These are phyloP conservation scores for Cheilosia soror DNA, from an alignment of 2,888 invertebrate genomes.

Conservation along the genomic window DNA sequence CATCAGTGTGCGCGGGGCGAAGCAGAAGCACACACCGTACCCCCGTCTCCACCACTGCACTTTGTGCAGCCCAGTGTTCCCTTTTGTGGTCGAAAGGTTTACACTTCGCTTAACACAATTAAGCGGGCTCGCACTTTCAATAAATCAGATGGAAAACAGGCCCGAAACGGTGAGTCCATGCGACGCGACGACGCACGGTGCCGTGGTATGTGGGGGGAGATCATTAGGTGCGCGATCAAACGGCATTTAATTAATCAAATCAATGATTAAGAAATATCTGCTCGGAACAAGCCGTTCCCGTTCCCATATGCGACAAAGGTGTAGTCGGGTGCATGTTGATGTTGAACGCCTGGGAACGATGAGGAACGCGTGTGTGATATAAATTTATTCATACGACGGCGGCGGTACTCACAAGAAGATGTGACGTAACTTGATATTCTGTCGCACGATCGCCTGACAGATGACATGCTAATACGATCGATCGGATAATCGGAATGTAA, in stretches of 20 bases:
- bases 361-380: constrained; percentile 49
- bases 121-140: constrained; percentile 65
- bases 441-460: constrained; percentile 55
- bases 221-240: constrained; percentile 69
- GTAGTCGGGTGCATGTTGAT: constrained; percentile 18
- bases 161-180: not conserved
- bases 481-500: constrained; percentile 58
- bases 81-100: constrained; percentile 58
- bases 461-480: constrained; percentile 52
- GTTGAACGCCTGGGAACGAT: no score
- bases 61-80: constrained; percentile 19
- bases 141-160: constrained; percentile 64
- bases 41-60: constrained; percentile 2
- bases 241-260: constrained; percentile 73
- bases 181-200: not conserved
- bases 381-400: constrained; percentile 47
- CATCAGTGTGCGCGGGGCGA: constrained; percentile 19
- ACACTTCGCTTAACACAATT: constrained; percentile 71
- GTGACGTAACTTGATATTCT: constrained; percentile 58
- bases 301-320: constrained; percentile 39
- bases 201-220: constrained; percentile 49
- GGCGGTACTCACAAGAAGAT: constrained; percentile 10
- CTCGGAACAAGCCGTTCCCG: not conserved
- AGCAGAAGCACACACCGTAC: not conserved
- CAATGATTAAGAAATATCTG: constrained; percentile 65